These are phyloP conservation scores for Atta cephalotes DNA, from an alignment of 1,140 invertebrate species.

Conservation along the genomic window DNA sequence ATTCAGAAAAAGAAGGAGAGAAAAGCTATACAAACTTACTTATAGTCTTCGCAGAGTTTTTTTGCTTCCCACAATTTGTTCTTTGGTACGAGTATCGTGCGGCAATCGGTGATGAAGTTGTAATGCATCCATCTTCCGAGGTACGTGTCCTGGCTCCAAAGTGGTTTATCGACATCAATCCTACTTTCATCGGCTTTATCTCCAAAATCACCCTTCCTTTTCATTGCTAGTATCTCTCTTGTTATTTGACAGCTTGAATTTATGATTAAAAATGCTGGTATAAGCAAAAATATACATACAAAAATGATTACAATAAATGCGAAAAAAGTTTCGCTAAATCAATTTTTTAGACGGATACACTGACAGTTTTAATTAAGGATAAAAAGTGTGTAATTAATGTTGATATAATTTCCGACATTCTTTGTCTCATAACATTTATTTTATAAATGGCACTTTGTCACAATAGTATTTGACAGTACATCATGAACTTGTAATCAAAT, in stretches of 20 bases:
- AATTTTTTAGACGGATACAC: background rate
- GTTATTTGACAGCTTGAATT: background rate
- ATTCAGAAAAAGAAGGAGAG: background rate
- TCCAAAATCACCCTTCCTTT: background rate
- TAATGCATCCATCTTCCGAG: conserved; percentile 90
- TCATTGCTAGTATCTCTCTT: background rate
- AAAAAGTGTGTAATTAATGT: background rate
- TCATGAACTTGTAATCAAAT: background rate
- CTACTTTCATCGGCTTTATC: conserved; percentile 29
- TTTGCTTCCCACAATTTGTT: conserved; percentile 87
- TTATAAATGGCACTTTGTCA: conserved; percentile 1
- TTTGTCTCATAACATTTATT: conserved; percentile 2
- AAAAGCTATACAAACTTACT: conserved; percentile 79
- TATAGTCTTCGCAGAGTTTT: conserved; percentile 85
- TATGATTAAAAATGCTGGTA: background rate
- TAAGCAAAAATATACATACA: background rate
- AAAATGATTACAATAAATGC: background rate
- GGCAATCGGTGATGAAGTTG: conserved; percentile 89
- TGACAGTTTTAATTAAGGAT: background rate
- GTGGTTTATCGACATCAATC: conserved; percentile 87
- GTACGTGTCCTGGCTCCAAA: conserved; percentile 89
- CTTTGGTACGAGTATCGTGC: conserved; percentile 87
- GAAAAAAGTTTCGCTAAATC: background rate
- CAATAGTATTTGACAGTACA: background rate
- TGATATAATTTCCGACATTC: background rate